phyloP scores from a whole-genome alignment of 2,888 invertebrate genomes.

The Cheilosia soror region DNA sequence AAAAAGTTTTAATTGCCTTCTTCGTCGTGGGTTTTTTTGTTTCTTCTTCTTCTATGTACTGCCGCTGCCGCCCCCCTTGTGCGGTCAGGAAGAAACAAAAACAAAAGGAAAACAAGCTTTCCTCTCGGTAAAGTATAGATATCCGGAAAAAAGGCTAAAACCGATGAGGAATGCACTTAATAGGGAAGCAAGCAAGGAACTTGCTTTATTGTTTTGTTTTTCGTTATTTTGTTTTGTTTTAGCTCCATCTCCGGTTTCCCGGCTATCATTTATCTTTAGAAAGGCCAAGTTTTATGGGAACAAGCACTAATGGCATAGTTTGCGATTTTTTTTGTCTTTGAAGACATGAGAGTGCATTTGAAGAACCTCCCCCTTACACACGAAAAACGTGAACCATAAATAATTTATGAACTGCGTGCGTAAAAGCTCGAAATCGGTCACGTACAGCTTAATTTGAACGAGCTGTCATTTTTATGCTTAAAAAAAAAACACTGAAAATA shows the following conservation, averaged over 20 bases:
- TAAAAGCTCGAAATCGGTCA: background rate
- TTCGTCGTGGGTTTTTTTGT: conserved; percentile 25
- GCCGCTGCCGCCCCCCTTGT: conserved; percentile 6
- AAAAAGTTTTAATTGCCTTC: conserved; percentile 73
- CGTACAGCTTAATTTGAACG: background rate
- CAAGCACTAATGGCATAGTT: conserved; percentile 38
- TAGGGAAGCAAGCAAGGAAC: conserved; percentile 24
- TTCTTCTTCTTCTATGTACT: background rate
- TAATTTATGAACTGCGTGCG: background rate
- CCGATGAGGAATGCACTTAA: conserved; percentile 50
- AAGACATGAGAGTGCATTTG: background rate
- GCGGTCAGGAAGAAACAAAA: background rate
- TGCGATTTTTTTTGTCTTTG: conserved; percentile 34
- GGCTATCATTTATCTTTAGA: conserved; percentile 56
- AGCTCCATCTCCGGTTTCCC: background rate
- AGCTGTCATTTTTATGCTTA: background rate
- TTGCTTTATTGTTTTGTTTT: conserved; percentile 47
- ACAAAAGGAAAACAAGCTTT: conserved; percentile 38
- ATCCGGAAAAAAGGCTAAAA: conserved; percentile 18
- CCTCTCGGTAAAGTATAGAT: conserved; percentile 6
- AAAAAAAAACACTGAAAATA: background rate
- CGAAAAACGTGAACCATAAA: background rate
- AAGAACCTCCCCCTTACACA: background rate
- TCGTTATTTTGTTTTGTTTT: conserved; percentile 8
- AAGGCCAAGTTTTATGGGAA: conserved; percentile 53